Percentiles rank a stretch among this genome's conserved stretches.
Evolutionary conservation across 2,113 vertebrate genomes (phyloP).

Genomic region (Cavia aperea): DNA sequence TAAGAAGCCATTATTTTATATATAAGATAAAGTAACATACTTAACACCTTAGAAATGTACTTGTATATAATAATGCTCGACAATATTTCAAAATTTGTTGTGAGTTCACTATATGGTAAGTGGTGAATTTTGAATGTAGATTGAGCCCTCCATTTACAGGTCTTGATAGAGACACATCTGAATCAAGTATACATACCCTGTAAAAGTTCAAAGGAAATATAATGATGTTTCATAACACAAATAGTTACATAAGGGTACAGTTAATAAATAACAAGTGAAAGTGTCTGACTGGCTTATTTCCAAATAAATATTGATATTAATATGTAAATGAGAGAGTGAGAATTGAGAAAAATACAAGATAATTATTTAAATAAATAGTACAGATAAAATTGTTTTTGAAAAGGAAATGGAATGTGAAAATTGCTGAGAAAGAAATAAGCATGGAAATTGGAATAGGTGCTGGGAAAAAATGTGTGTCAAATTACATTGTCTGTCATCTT

Average conservation of each 20-base stretch:
- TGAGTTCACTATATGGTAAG: neutral
- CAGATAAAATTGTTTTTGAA: neutral
- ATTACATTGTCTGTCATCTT: neutral
- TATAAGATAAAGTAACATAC: neutral
- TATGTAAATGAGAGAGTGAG: neutral
- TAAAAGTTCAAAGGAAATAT: neutral
- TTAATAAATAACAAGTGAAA: slow-evolving; percentile 4
- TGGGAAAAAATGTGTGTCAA: neutral
- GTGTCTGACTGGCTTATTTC: slow-evolving; percentile 6
- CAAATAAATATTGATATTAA: neutral
- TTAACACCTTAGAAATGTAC: neutral
- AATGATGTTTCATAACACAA: neutral
- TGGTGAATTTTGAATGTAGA: neutral
- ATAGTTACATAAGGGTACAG: neutral
- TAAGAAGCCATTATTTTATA: neutral
- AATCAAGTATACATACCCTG: neutral
- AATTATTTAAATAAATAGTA: neutral
- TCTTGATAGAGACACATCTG: neutral
- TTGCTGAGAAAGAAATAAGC: neutral
- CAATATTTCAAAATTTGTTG: neutral
- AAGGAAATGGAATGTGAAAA: neutral
- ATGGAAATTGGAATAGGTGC: neutral
- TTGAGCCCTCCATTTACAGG: neutral
- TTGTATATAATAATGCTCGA: neutral
- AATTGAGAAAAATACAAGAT: neutral